phyloP scores from a whole-genome alignment of 1,140 invertebrate genomes.

The Drosophila kepulauana region DNA sequence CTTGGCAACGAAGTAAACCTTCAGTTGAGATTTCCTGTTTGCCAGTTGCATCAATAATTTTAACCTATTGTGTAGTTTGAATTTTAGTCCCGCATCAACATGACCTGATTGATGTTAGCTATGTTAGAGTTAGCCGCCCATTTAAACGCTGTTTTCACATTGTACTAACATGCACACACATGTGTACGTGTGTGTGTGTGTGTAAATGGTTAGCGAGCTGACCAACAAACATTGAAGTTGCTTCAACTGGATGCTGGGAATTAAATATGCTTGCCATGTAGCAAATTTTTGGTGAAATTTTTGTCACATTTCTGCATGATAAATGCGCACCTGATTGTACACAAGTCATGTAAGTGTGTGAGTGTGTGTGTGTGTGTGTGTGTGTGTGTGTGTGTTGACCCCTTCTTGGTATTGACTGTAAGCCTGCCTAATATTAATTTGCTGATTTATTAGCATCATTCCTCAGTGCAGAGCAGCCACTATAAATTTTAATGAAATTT shows the following conservation, averaged over 20 bases:
- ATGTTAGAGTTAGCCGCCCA: constrained; percentile 60
- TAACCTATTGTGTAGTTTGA: constrained; percentile 8
- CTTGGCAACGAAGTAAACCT: background rate
- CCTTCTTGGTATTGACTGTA: constrained; percentile 17
- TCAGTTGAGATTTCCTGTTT: background rate
- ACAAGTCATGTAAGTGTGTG: background rate
- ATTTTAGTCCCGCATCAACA: constrained; percentile 62
- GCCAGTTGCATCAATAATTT: constrained; percentile 43
- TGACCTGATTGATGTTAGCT: constrained; percentile 68
- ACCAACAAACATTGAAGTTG: background rate
- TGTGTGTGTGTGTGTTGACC: background rate
- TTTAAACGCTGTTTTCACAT: constrained; percentile 70
- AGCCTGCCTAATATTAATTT: constrained; percentile 70
- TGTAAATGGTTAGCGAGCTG: too few relatives aligned
- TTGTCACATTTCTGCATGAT: constrained; percentile 20
- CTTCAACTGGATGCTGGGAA: constrained; percentile 4
- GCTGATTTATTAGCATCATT: constrained; percentile 71
- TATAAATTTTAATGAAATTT: constrained; percentile 80
- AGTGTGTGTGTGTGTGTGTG: constrained; percentile 4
- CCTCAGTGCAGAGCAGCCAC: constrained; percentile 44
- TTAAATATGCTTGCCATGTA: constrained; percentile 21
- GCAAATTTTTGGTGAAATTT: constrained; percentile 12
- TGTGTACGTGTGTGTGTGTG: too few relatives aligned
- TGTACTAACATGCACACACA: constrained; percentile 16
- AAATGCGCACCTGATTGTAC: constrained; percentile 12